Evolutionary conservation across 2,113 vertebrate species (phyloP), one percentile per base, ranked within the genome.

Genomic region (Dolichallabes microphthalmus): DNA sequence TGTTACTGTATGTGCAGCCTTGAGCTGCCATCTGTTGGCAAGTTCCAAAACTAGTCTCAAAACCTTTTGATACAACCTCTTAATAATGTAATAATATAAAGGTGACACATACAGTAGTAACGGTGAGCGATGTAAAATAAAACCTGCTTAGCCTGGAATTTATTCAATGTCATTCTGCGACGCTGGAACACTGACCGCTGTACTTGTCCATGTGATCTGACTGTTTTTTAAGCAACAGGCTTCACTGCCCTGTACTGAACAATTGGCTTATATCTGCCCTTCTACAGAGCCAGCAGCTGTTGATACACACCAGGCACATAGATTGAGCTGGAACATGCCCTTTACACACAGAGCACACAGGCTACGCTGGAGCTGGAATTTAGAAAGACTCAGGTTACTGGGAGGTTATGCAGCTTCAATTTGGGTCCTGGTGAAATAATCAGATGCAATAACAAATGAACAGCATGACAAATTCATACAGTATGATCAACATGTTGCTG

Each of bases 171-270:
- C 90, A 89, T 90, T 88, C 85, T 87, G 66, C 89, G 84, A 87
- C 87, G 71, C 85, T 76, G 35, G 76, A 58, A 84, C 27, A 55
- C 30, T 45, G 11, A 30, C 61, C 71, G 45, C 60, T 58, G 53
- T 82, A 81, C 77, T 25, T 69, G 69, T 35, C 12, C 86, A 85
- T 71, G 32, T 69, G 88, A 83, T 86, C 77, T 2, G 88, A 86
- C 88, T 63, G 91, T 94, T 93, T 80, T 91, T 92, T 11, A 30
- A 83, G 92, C 91, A 93, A 93, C 92, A 89, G 87, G 83, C 88
- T 89, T 80, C 83, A 88, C 78, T 52, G 80, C 71, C 30, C 68
- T 64, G 80, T 88, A 88, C 80, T 84, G 82, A 88, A 63, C 86
- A 91, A 79, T 82, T 82, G 84, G 82, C 32, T 52, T 86, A 87